Evolutionary conservation across 1,140 invertebrate species (phyloP).

Genomic region (Anastrepha obliqua): DNA sequence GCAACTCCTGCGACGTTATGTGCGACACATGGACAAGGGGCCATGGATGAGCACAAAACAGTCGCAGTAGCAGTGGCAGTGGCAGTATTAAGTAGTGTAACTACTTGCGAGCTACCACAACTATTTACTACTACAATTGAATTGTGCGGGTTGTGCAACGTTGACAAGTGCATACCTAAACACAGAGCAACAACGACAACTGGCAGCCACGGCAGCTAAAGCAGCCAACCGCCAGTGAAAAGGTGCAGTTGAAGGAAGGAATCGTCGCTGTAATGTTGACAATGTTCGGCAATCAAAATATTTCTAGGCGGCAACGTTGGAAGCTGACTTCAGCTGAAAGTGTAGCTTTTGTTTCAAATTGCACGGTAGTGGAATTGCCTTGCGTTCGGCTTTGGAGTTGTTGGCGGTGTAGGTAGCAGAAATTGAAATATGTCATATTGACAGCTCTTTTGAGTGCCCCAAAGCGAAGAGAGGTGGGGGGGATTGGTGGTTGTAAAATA

Average conservation of each 20-base stretch:
- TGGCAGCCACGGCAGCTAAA: not conserved
- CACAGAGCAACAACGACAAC: not conserved
- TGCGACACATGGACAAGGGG: not conserved
- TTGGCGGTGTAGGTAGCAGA: conserved; percentile 50
- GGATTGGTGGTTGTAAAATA: not conserved
- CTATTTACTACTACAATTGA: not conserved
- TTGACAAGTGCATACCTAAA: not conserved
- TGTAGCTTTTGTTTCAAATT: conserved; percentile 30
- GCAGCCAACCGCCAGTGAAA: not conserved
- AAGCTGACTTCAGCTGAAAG: not conserved
- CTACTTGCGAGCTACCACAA: not conserved
- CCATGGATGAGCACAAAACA: not conserved
- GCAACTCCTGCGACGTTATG: not conserved
- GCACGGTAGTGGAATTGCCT: not conserved
- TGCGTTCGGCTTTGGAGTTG: conserved; percentile 39
- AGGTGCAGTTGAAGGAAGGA: not conserved
- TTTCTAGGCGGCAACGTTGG: conserved; percentile 44
- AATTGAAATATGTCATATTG: conserved; percentile 53
- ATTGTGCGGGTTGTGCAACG: conserved; percentile 17
- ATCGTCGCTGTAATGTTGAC: conserved; percentile 42
- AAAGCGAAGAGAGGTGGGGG: not conserved
- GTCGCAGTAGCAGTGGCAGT: not conserved
- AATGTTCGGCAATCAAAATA: conserved; percentile 53
- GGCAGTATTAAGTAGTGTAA: no score
- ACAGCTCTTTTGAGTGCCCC: conserved; percentile 45